A percentile compares a stretch with the other conserved stretches of the same genome.
These are phyloP conservation scores for Pagrus major DNA, from an alignment of 2,113 vertebrate genomes.

Conservation along the genomic window DNA sequence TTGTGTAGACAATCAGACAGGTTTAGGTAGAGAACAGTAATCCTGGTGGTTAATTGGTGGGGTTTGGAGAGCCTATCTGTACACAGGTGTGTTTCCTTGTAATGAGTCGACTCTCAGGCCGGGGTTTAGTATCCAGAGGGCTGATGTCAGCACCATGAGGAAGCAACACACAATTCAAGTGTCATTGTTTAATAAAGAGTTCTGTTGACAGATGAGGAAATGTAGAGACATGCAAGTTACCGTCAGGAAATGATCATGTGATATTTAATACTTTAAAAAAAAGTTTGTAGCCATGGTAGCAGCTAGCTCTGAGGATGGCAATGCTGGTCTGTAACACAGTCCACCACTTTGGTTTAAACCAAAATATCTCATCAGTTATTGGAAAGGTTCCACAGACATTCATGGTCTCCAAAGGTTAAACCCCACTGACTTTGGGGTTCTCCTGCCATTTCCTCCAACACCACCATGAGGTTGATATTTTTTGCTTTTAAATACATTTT, in stretches of 20 bases:
- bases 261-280: no score
- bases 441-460: neutral
- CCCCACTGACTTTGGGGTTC: neutral
- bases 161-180: constrained; percentile 4
- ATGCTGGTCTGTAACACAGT: no score
- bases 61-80: constrained; percentile 9
- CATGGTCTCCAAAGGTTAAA: neutral
- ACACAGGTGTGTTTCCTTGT: constrained; percentile 58
- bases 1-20: constrained; percentile 55
- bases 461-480: neutral
- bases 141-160: constrained; percentile 35
- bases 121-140: constrained; percentile 15
- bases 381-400: neutral
- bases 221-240: neutral
- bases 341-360: no score
- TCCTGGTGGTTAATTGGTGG: constrained; percentile 45
- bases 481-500: no score
- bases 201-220: neutral
- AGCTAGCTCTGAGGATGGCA: no score
- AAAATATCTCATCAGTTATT: no score
- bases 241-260: neutral
- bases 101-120: constrained; percentile 24
- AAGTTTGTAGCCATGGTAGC: no score
- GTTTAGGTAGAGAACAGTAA: constrained; percentile 60
- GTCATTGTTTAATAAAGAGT: neutral